Evolutionary conservation across 2,888 invertebrate genomes (phyloP).

Genomic region (Aporophyla nigra): DNA sequence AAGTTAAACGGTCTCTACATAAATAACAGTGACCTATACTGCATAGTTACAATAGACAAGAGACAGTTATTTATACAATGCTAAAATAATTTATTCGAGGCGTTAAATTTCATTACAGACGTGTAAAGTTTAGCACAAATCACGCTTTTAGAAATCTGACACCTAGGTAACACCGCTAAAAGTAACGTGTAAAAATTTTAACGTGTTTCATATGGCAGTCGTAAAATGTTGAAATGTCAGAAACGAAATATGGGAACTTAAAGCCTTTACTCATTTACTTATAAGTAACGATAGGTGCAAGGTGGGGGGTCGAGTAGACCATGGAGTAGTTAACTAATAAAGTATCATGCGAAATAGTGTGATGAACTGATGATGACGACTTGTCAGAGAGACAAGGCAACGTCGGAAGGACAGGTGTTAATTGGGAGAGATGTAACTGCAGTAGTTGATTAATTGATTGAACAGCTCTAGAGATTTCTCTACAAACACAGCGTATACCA

Average conservation of each 20-base stretch:
- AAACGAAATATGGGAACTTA: conserved; percentile 49
- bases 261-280: conserved; percentile 45
- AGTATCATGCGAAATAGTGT: neutral
- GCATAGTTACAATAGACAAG: conserved; percentile 30
- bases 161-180: conserved; percentile 43
- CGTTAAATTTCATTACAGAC: conserved; percentile 47
- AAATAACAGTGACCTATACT: conserved; percentile 32
- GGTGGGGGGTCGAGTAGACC: conserved; percentile 15
- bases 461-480: conserved; percentile 23
- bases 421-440: conserved; percentile 13
- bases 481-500: neutral
- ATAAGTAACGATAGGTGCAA: conserved; percentile 20
- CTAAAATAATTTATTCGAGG: conserved; percentile 44
- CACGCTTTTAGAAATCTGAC: conserved; percentile 62
- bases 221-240: conserved; percentile 57
- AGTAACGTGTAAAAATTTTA: conserved; percentile 54
- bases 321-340: conserved; percentile 11
- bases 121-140: conserved; percentile 56
- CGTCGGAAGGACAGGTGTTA: neutral
- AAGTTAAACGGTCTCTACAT: conserved; percentile 33
- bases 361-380: neutral
- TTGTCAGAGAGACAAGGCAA: neutral
- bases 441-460: conserved; percentile 15
- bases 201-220: conserved; percentile 36
- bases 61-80: conserved; percentile 38